A percentile compares a stretch with the other conserved stretches of the same genome.
Evolutionary conservation across 2,797 vertebrate genomes (phyloP).

Genomic region (Craterocephalus amniculus): DNA sequence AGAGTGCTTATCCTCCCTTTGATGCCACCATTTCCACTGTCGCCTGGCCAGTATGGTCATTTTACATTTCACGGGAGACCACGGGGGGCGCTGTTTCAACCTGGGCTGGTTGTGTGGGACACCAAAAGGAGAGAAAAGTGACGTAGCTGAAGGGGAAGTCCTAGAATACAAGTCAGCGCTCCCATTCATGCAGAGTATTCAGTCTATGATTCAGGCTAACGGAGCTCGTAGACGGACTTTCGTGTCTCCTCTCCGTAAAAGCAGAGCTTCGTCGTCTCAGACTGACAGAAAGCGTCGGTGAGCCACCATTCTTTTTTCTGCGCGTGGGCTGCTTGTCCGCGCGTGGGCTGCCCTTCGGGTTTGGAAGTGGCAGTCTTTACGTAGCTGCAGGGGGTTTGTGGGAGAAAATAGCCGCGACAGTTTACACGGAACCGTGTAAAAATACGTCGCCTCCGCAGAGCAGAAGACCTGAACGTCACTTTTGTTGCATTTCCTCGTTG

Average conservation of each 20-base stretch:
- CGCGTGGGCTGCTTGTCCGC: not conserved
- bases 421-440: not conserved
- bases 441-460: not conserved
- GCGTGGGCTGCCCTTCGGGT: not conserved
- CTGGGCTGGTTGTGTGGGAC: not conserved
- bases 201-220: slow-evolving; percentile 10
- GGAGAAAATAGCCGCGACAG: not conserved
- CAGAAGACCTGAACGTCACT: not conserved
- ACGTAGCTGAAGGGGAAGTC: slow-evolving; percentile 59
- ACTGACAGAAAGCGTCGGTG: slow-evolving; percentile 56
- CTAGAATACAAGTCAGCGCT: slow-evolving; percentile 38
- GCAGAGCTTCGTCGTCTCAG: slow-evolving; percentile 11
- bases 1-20: not conserved
- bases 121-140: slow-evolving; percentile 19
- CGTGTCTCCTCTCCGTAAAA: slow-evolving; percentile 29
- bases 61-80: not conserved
- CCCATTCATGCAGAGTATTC: slow-evolving; percentile 63
- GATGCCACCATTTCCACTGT: not conserved
- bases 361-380: slow-evolving; percentile 24
- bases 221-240: slow-evolving; percentile 7
- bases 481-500: slow-evolving; percentile 10
- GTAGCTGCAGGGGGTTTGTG: slow-evolving; percentile 44
- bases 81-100: slow-evolving; percentile 41
- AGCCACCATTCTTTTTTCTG: slow-evolving; percentile 28
- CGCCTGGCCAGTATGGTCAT: not conserved